These are phyloP conservation scores for Trachymyrmex cornetzi DNA, from an alignment of 1,140 invertebrate genomes.

Conservation along the genomic window DNA sequence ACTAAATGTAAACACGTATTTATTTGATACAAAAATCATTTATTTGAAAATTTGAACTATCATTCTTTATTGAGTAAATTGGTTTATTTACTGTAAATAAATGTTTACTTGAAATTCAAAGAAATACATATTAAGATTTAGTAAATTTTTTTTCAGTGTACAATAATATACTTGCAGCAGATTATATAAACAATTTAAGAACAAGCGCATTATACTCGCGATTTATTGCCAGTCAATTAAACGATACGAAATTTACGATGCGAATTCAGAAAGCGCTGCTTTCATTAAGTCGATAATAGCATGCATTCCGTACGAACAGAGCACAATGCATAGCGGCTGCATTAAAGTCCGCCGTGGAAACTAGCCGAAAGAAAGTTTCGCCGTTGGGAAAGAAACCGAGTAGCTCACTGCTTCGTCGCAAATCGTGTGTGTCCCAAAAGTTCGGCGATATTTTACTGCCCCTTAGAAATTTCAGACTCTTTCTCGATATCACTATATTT, in stretches of 20 bases:
- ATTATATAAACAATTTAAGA: not conserved
- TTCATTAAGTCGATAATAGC: conserved; percentile 56
- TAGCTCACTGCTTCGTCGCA: conserved; percentile 20
- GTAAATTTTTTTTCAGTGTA: not conserved
- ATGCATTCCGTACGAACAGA: not conserved
- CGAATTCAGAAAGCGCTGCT: not conserved
- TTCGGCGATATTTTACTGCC: conserved; percentile 67
- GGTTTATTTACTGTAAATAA: no score
- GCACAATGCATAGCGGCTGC: not conserved
- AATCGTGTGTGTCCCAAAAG: conserved; percentile 43
- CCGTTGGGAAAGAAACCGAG: conserved; percentile 39
- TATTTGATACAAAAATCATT: no score
- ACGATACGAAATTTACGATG: conserved; percentile 8
- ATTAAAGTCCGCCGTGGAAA: conserved; percentile 1
- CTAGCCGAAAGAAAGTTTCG: conserved; percentile 55
- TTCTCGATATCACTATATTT: conserved; percentile 11
- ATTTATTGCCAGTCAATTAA: conserved; percentile 15
- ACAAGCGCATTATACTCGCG: no score
- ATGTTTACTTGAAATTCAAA: no score
- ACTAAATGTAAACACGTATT: no score
- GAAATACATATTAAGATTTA: no score
- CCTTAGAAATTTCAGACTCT: conserved; percentile 19
- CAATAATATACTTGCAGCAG: not conserved
- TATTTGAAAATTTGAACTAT: no score
- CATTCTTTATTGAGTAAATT: no score